These are phyloP conservation scores for Lucinisca nassula DNA, from an alignment of 2,888 invertebrate genomes.

Conservation along the genomic window DNA sequence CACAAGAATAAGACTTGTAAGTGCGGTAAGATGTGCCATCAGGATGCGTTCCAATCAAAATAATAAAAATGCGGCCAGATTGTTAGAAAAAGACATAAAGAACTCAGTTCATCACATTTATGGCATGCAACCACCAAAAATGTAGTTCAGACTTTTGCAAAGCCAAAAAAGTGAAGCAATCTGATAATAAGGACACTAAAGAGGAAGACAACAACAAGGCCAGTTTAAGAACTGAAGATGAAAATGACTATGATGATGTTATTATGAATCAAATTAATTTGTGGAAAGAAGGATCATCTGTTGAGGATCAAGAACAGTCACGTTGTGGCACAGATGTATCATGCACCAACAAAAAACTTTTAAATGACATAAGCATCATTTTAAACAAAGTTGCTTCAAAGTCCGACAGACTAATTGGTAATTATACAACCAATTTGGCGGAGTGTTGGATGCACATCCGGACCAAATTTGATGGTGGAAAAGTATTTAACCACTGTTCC, in stretches of 20 bases:
- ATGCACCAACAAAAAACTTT: neutral
- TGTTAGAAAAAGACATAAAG: conserved; percentile 26
- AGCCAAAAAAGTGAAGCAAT: conserved; percentile 16
- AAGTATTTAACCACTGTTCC: too few relatives aligned
- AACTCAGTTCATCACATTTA: conserved; percentile 46
- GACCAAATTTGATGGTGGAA: too few relatives aligned
- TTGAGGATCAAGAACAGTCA: conserved; percentile 37
- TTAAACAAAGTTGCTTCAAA: too few relatives aligned
- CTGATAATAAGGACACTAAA: neutral
- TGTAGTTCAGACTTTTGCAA: conserved; percentile 52
- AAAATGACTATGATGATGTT: neutral
- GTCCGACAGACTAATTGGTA: too few relatives aligned
- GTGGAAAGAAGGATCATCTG: conserved; percentile 40
- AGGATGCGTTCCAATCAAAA: conserved; percentile 39
- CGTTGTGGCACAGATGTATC: neutral
- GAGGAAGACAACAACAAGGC: neutral
- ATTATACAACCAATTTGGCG: too few relatives aligned
- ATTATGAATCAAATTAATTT: conserved; percentile 8
- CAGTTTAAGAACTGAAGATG: neutral
- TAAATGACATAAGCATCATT: conserved; percentile 27
- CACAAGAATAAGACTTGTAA: conserved; percentile 39
- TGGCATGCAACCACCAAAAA: conserved; percentile 44
- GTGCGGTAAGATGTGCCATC: conserved; percentile 53
- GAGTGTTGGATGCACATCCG: too few relatives aligned
- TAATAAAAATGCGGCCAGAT: neutral